phyloP scores from a whole-genome alignment of 2,797 vertebrate genomes.

The Cyclura pinguis region DNA sequence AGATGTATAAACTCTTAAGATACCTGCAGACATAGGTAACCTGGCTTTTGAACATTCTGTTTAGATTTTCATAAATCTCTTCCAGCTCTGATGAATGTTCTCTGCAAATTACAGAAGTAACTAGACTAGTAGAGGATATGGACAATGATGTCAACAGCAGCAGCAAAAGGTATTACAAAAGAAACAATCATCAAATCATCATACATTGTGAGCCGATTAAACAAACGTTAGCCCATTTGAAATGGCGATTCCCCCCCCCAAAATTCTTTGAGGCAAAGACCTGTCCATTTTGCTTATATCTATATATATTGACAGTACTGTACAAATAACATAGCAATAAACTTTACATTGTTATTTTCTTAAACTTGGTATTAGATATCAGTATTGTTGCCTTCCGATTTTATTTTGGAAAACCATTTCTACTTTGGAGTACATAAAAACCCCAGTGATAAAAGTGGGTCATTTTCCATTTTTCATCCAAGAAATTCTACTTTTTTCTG shows the following conservation, averaged over 20 bases:
- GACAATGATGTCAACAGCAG: background rate
- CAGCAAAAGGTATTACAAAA: background rate
- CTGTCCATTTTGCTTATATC: background rate
- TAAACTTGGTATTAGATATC: background rate
- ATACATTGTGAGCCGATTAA: constrained; percentile 8
- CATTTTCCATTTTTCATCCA: background rate
- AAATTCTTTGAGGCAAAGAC: background rate
- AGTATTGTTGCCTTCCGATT: background rate
- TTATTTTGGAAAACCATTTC: background rate
- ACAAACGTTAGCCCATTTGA: background rate
- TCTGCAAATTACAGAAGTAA: background rate
- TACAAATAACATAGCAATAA: too few species aligned
- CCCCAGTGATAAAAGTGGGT: background rate
- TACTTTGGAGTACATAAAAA: background rate
- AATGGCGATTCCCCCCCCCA: background rate
- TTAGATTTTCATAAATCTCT: background rate
- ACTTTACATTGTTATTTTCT: background rate
- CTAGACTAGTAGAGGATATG: background rate
- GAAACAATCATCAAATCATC: background rate
- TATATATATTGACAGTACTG: background rate
- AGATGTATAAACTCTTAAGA: background rate
- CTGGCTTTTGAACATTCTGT: background rate
- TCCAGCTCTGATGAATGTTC: background rate
- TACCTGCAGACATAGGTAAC: background rate
- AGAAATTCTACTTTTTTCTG: background rate